Base-by-base conservation (phyloP, 2,888 invertebrate genomes). In the Euzophera pinguis region DNA sequence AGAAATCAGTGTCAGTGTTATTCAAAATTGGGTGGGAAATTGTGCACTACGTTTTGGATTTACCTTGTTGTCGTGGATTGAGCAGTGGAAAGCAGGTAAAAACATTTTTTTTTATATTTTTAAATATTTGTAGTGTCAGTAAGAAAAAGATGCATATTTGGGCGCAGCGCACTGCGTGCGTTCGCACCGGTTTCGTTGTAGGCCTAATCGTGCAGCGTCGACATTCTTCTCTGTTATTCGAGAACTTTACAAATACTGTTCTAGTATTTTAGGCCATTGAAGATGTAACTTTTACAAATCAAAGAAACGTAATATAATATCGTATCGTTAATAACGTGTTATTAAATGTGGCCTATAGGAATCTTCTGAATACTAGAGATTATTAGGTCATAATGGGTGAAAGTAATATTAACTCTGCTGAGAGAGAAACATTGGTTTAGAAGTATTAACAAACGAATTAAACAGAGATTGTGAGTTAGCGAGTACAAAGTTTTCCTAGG, bases 11-110 rank as follows among this genome's bases (percentile, higher is more conserved):
- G 59, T 16, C 47, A 60, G 70, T 74, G 71, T 22, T 22, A 5
- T 60, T 62, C 59, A 70, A 73, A 69, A 75, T 65, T 73, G 64
- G 50, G 76, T 75, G 73, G 64, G 61, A 67, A 62, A 63, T 65
- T 65, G 74, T 71, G 75, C 63, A 67, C 61, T 60, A 64, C 60
- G 57, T 58, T 64, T 81, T 84, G 87, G 84, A 87, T 87, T 84
- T 78, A 60, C 62, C 64, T 61, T 64, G 66, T 75, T 71, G 65
- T 78, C 71, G 74, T 75, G 79, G 75, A 82, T 75, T 81, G 63
- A 66, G 62, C 63, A 57, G 75, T 73, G 81, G 61, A 68, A 56
- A 65, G 73, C 75, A 89, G 89, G 89, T 89, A 75, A 65, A 62
- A 51, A 57, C 17, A 52, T 9, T 45, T 62, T 67, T 67, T 63